Percentiles rank a stretch among this genome's conserved stretches.
Evolutionary conservation across 1,140 invertebrate species (phyloP).

Genomic region (Monomorium pharaonis): DNA sequence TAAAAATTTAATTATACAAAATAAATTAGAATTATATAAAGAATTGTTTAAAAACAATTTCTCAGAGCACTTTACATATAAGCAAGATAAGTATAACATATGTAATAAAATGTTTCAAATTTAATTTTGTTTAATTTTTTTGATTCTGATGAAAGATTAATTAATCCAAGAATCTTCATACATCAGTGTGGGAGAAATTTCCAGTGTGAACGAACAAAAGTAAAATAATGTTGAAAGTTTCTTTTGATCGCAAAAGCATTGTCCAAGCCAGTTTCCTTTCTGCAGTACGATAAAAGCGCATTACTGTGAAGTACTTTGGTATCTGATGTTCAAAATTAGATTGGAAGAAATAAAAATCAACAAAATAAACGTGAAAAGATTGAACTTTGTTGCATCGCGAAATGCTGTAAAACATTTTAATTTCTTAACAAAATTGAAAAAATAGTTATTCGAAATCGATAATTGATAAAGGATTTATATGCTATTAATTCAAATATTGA

Average conservation of each 20-base stretch:
- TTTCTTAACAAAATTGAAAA: constrained; percentile 4
- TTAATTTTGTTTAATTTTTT: not conserved
- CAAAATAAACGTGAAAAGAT: not conserved
- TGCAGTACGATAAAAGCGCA: constrained; percentile 45
- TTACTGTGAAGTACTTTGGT: constrained; percentile 38
- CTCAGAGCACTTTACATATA: not conserved
- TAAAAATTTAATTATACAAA: not conserved
- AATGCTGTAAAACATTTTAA: not conserved
- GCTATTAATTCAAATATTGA: constrained; percentile 14
- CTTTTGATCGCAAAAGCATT: constrained; percentile 46
- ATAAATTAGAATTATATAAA: not conserved
- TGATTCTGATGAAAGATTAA: not conserved
- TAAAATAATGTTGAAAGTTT: constrained; percentile 36
- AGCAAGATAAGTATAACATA: not conserved
- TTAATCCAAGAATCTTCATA: constrained; percentile 7
- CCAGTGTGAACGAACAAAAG: constrained; percentile 13
- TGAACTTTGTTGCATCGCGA: not conserved
- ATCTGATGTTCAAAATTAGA: constrained; percentile 40
- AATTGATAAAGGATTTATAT: not conserved
- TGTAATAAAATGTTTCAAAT: not conserved
- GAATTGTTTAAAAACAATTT: not conserved
- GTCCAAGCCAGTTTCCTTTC: constrained; percentile 14
- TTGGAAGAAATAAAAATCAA: constrained; percentile 17
- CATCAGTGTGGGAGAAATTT: constrained; percentile 10
- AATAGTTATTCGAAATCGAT: not conserved